Evolutionary conservation across 2,797 vertebrate genomes (phyloP).

Genomic region (Eurystomus glaucurus): DNA sequence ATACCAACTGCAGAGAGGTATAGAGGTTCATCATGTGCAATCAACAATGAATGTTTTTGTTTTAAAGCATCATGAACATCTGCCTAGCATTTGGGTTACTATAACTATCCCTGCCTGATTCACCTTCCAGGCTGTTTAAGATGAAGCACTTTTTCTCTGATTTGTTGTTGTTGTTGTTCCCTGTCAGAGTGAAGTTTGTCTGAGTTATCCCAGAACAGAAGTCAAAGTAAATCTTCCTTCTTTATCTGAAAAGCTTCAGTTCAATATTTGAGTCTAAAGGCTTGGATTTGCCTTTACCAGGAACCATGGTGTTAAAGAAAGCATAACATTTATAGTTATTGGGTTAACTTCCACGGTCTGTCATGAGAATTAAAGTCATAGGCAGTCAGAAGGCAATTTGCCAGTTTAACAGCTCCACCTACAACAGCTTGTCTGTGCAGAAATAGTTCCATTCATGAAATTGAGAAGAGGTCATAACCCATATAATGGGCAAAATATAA

Average conservation of each 20-base stretch:
- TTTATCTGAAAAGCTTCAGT: not conserved
- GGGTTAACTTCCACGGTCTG: not conserved
- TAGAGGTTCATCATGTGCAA: not conserved
- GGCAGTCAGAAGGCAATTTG: not conserved
- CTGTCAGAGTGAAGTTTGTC: not conserved
- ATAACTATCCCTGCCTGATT: not conserved
- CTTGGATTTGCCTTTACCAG: not conserved
- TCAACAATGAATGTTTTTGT: not conserved
- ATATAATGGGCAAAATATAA: not conserved
- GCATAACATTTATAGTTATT: not conserved
- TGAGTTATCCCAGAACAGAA: not conserved
- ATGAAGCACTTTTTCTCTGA: not conserved
- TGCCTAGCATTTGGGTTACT: not conserved
- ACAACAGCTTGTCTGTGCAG: not conserved
- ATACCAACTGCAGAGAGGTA: slow-evolving; percentile 70
- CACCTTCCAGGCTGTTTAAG: not conserved
- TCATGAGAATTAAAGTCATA: not conserved
- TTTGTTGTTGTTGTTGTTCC: not conserved
- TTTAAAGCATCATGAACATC: not conserved
- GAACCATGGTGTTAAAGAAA: not conserved
- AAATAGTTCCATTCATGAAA: not conserved
- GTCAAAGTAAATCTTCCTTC: not conserved
- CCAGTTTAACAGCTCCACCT: not conserved
- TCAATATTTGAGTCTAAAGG: not conserved
- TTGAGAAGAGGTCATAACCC: not conserved